Base-by-base conservation (phyloP, 2,113 vertebrate species). In the Prochilodus magdalenae region DNA sequence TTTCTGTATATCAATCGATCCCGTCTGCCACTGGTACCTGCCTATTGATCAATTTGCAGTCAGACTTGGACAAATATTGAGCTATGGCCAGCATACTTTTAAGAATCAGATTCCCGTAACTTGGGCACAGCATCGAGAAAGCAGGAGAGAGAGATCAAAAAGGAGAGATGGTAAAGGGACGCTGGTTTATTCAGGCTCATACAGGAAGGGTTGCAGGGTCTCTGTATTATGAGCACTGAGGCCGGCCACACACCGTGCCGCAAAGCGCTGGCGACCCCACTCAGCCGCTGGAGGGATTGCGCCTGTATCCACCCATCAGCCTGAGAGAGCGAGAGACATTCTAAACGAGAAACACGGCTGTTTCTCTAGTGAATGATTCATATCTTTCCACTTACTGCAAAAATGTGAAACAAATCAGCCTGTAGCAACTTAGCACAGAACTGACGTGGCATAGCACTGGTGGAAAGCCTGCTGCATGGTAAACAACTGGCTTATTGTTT, bases 241-340 rank as follows among this genome's bases (percentile, higher is more conserved):
- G 85, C 51, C 40, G 86, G 85, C 87, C 84, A 79, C 71, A 7
- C 77, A 82, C 79, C 66, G 24, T 60, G 84, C 77, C 87, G 88
- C 91, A 92, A 92, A 91, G 65, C 90, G 87, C 90, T 84, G 90
- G 91, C 87, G 92, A 89, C 93, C 86, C 92, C 92, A 78, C 83
- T 89, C 79, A 91, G 85, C 62, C 62, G 83, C 59, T 80, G 60
- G 1, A 4, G 77, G 88, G 91, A 93, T 86, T 92, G 53, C 93
- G 91, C 78, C 84, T 81, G 85, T 0, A 47, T 55, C 11, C 18
- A 73, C 47, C 26, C 29, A 10, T 49, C 49, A 16, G 40, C 40
- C 40, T 44, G 40, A 36, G 36, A 36, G 47, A 49, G 14, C 3
- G 57, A 12, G 57, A 60, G 57, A 60, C 6, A 26, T 15, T 60